A percentile compares a stretch with the other conserved stretches of the same genome.
Conservation (phyloP, 2,888 invertebrate species). For the Hartigia nigra region DNA sequence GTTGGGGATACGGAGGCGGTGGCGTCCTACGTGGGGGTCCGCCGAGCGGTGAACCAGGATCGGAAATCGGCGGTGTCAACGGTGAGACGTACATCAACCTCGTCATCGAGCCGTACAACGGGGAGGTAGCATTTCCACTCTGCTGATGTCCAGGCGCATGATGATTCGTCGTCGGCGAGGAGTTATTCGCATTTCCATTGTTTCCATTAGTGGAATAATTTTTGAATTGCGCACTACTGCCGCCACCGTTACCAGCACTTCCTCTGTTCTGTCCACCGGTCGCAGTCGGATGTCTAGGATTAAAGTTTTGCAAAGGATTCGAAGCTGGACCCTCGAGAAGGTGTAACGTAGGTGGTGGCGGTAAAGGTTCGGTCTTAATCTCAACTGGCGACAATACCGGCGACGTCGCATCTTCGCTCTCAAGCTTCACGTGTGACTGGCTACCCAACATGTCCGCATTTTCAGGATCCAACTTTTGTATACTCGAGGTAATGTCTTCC, state of each 20-base stretch:
- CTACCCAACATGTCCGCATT: conserved; percentile 88
- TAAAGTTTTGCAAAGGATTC: conserved; percentile 30
- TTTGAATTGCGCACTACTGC: conserved; percentile 47
- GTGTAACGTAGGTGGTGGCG: conserved; percentile 68
- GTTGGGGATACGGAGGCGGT: conserved; percentile 80
- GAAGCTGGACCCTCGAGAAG: conserved; percentile 69
- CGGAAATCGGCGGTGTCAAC: conserved; percentile 87
- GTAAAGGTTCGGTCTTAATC: conserved; percentile 79
- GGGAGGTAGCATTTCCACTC: conserved; percentile 63
- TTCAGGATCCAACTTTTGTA: conserved; percentile 90
- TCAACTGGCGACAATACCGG: conserved; percentile 82
- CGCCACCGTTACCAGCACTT: conserved; percentile 57
- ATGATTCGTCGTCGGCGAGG: conserved; percentile 42
- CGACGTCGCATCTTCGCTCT: conserved; percentile 77
- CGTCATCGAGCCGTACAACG: conserved; percentile 70
- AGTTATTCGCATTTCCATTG: conserved; percentile 48
- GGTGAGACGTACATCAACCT: conserved; percentile 85
- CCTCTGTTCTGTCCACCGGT: conserved; percentile 58
- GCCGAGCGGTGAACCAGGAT: conserved; percentile 81
- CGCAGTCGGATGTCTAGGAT: conserved; percentile 48
- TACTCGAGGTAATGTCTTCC: conserved; percentile 93
- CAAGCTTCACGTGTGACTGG: conserved; percentile 81
- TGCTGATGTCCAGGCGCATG: conserved; percentile 48
- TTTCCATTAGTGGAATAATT: conserved; percentile 43
- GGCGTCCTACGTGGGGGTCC: conserved; percentile 78